Base-by-base conservation (phyloP, 2,113 vertebrate genomes). In the Pheucticus melanocephalus region DNA sequence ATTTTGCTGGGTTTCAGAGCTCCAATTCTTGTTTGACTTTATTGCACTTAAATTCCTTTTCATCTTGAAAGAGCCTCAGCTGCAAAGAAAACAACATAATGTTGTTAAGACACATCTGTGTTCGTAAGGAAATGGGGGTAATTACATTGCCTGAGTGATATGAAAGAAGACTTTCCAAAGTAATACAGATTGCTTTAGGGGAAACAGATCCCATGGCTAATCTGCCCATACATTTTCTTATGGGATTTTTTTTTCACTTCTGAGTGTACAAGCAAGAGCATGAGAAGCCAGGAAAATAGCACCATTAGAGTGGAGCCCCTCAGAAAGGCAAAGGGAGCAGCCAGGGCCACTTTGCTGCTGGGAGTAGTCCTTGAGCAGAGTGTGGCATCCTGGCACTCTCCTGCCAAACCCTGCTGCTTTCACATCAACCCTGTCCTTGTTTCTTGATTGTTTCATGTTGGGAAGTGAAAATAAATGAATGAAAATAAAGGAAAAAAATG, bases 311-410 rank as follows among this genome's bases (percentile, higher is more conserved):
- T 5, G 16, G 27, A 37, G 21, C 19, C 27, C 3, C n/a, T 5
- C 0, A 0, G 68, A 22, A 56, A 48, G 20, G 12, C 4, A 2
- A 0, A 0, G 22, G 23, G 56, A 76, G 30, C 28, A 66, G 35
- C 51, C 50, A 20, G 0, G 6, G 12, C 11, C 10, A 0, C 25
- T 23, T 8, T 2, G 2, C 10, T 35, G 65, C 11, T 37, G 22
- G 61, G 1, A 13, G 33, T 16, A 7, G 33, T 12, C 28, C 35
- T 16, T 19, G 53, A 45, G 23, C 47, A 33, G 30, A 13, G 9
- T 1, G 16, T 17, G 30, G 9, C 14, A 31, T 12, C 27, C 42
- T n/a, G 22, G 4, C n/a, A 4, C 23, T 23, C 12, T 68, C 23
- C 56, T 89, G 59, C 28, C 63, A 31, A 73, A 5, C 8, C n/a